Evolutionary conservation across 1,140 invertebrate genomes (phyloP).

Genomic region (Zophobas morio): DNA sequence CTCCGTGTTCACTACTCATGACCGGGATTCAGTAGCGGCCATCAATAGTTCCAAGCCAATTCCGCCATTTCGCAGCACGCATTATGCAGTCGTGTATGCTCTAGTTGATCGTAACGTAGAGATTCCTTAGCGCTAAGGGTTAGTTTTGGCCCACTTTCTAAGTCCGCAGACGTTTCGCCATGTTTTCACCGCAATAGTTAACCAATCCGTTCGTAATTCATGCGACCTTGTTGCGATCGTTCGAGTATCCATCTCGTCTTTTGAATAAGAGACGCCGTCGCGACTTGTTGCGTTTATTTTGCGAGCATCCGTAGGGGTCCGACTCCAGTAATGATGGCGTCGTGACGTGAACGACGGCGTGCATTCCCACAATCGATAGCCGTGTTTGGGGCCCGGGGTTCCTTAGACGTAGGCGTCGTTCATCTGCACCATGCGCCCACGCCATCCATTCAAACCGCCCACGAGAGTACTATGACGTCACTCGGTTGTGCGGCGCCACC

Average conservation of each 20-base stretch:
- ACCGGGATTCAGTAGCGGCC: not conserved
- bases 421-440: slow-evolving; percentile 57
- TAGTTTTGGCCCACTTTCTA: slow-evolving; percentile 21
- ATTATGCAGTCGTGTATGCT: slow-evolving; percentile 8
- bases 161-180: slow-evolving; percentile 14
- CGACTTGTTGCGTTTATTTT: slow-evolving; percentile 42
- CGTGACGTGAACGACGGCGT: slow-evolving; percentile 34
- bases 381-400: slow-evolving; percentile 55
- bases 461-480: slow-evolving; percentile 62
- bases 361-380: slow-evolving; percentile 53
- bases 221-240: slow-evolving; percentile 29
- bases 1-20: too few relatives aligned
- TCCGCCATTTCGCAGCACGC: too few relatives aligned
- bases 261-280: slow-evolving; percentile 2
- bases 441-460: slow-evolving; percentile 62
- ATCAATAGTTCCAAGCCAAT: too few relatives aligned
- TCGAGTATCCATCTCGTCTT: not conserved
- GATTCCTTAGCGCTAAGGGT: slow-evolving; percentile 35
- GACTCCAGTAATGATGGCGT: slow-evolving; percentile 19
- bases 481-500: slow-evolving; percentile 54
- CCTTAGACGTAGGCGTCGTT: slow-evolving; percentile 54
- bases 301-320: not conserved
- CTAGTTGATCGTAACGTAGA: slow-evolving; percentile 7
- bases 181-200: not conserved
- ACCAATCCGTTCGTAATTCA: not conserved